Evolutionary conservation across 2,888 invertebrate species (phyloP), one percentile per base, ranked within the genome.

Genomic region (Yponomeuta malinellus): DNA sequence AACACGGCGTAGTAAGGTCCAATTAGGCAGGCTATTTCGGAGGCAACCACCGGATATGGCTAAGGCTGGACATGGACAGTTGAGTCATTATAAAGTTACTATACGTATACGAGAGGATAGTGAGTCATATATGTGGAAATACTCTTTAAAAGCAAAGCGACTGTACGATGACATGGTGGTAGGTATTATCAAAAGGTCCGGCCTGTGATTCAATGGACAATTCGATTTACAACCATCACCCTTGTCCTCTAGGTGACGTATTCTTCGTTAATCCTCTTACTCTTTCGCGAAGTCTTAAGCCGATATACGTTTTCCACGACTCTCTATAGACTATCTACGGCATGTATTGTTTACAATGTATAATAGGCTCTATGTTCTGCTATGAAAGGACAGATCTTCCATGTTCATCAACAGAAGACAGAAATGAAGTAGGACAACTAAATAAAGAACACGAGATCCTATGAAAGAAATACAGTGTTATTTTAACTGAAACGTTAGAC

Each of bases 51-150:
- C 65, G 65, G 65, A 65, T 65, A 15, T 65, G 33, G 10, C 65
- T 65, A 65, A 65, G 65, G 65, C 65, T 65, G 65, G 33, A 65
- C 64, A 65, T 59, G 52, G 52, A 8, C 52, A 59, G 65, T 65
- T 65, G 65, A 65, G 65, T 65, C 65, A 65, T 33, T 59, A 65
- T 33, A 65, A 65, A 31, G 29, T 29, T 65, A 65, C 65, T 65
- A 65, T 33, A 65, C 65, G 33, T 31, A 23, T 23, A 29, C 65
- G 33, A 12, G 65, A 65, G 31, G 31, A 65, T 3, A 59, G 15
- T 59, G 52, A 59, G 52, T 59, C 52, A 59, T 52, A 12, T 52
- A 12, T 52, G 52, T 59, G 52, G 52, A 59, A 59, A 59, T 59
- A 59, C 12, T 59, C 12, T 59, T 59, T 59, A 1, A 43, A 43